Conservation (phyloP, 1,140 invertebrate species). For the Diorhabda carinulata region DNA sequence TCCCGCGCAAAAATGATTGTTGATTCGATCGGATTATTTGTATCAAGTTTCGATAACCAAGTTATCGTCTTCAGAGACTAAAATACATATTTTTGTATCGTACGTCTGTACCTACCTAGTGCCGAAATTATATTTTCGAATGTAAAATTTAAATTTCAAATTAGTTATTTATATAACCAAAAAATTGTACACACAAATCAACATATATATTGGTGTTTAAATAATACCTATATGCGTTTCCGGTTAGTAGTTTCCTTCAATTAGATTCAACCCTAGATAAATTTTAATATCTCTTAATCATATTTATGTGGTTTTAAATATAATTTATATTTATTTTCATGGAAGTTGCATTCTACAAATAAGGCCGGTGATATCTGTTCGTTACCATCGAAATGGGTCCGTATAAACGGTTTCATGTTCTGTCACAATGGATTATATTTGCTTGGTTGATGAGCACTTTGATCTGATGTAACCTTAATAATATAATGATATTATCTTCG, state of each 20-base stretch:
- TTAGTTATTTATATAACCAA: too few relatives aligned
- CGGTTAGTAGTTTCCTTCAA: neutral
- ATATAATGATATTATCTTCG: too few relatives aligned
- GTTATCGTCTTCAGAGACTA: too few relatives aligned
- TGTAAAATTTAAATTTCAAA: too few relatives aligned
- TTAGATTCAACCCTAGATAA: neutral
- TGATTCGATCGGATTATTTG: too few relatives aligned
- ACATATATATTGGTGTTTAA: neutral
- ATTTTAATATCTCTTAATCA: neutral
- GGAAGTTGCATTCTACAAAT: neutral
- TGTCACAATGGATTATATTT: neutral
- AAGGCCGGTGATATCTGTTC: neutral
- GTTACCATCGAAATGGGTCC: neutral
- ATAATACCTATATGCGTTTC: neutral
- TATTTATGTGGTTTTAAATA: neutral
- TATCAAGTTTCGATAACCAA: too few relatives aligned
- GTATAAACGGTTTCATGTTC: neutral
- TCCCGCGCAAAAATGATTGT: too few relatives aligned
- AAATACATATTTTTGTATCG: too few relatives aligned
- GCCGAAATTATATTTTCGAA: too few relatives aligned
- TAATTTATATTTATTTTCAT: constrained; percentile 1
- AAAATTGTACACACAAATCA: too few relatives aligned
- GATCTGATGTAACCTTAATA: too few relatives aligned
- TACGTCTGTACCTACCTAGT: too few relatives aligned
- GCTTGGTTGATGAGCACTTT: neutral